These are phyloP conservation scores for Pipistrellus nathusii DNA, from an alignment of 2,797 vertebrate species.

Conservation along the genomic window DNA sequence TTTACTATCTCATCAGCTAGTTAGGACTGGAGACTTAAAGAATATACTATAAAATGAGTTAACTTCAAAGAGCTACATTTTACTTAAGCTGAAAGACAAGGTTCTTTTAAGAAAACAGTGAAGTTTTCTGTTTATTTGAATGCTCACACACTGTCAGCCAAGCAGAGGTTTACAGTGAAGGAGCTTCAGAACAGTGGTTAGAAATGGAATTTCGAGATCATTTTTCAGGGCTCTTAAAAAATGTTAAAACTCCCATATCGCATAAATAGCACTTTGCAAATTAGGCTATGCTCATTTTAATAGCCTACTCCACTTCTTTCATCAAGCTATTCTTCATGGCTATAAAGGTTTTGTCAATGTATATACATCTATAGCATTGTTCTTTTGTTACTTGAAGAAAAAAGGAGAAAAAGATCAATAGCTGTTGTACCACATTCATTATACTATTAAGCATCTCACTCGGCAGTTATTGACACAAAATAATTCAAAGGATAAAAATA, in stretches of 20 bases:
- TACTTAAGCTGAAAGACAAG: neutral
- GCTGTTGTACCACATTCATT: neutral
- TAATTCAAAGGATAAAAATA: constrained; percentile 76
- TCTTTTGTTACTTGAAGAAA: constrained; percentile 42
- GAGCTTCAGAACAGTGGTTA: neutral
- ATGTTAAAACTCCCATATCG: constrained; percentile 38
- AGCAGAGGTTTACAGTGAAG: neutral
- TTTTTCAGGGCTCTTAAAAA: neutral
- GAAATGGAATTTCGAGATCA: constrained; percentile 22
- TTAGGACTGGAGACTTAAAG: neutral
- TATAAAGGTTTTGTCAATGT: constrained; percentile 13
- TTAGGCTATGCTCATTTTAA: constrained; percentile 48
- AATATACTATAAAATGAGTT: neutral
- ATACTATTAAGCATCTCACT: constrained; percentile 69
- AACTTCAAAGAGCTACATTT: neutral
- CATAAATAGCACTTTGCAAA: constrained; percentile 61
- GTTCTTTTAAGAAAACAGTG: neutral
- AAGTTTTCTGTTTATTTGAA: neutral
- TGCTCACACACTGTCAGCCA: neutral
- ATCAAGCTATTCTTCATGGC: neutral
- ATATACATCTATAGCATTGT: constrained; percentile 42
- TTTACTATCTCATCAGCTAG: neutral
- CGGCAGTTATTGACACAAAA: constrained; percentile 53
- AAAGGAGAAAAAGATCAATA: constrained; percentile 45
- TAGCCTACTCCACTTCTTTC: constrained; percentile 47